Conservation (phyloP, 2,113 vertebrate genomes). For the Hirundichthys speculiger region DNA sequence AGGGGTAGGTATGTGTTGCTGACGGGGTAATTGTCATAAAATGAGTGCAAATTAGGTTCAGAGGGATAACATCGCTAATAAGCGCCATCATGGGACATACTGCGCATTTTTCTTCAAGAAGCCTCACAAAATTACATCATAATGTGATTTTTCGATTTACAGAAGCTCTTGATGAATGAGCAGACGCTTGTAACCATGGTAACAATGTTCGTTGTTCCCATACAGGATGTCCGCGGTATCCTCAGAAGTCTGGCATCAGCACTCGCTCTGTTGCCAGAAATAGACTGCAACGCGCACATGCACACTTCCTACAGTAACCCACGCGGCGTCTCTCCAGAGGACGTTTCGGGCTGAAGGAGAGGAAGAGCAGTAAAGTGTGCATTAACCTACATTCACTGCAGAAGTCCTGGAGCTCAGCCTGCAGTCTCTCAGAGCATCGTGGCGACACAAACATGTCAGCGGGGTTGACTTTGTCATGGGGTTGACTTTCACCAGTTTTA, state of each 20-base stretch:
- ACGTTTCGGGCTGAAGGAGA: conserved; percentile 32
- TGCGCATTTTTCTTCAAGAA: background rate
- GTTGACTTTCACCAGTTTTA: too few species aligned
- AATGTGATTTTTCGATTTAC: conserved; percentile 21
- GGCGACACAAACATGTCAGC: conserved; percentile 18
- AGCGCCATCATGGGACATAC: too few species aligned
- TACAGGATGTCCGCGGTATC: conserved; percentile 42
- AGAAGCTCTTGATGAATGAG: conserved; percentile 31
- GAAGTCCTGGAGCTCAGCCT: conserved; percentile 50
- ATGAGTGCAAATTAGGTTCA: conserved; percentile 30
- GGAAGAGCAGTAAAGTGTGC: conserved; percentile 62
- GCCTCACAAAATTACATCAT: background rate
- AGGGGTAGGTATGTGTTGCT: conserved; percentile 12
- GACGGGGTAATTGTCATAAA: conserved; percentile 20
- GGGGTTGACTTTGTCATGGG: too few species aligned
- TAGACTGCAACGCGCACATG: conserved; percentile 40
- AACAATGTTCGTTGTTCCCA: conserved; percentile 47
- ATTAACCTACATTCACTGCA: conserved; percentile 74
- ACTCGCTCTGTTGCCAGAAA: conserved; percentile 46
- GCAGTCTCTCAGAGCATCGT: conserved; percentile 33
- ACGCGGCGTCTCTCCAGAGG: conserved; percentile 15
- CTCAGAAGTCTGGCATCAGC: conserved; percentile 51
- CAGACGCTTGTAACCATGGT: conserved; percentile 59
- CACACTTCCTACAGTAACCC: conserved; percentile 3
- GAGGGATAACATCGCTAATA: too few species aligned